These are phyloP conservation scores for Myxocyprinus asiaticus DNA, from an alignment of 2,113 vertebrate genomes.

Conservation along the genomic window DNA sequence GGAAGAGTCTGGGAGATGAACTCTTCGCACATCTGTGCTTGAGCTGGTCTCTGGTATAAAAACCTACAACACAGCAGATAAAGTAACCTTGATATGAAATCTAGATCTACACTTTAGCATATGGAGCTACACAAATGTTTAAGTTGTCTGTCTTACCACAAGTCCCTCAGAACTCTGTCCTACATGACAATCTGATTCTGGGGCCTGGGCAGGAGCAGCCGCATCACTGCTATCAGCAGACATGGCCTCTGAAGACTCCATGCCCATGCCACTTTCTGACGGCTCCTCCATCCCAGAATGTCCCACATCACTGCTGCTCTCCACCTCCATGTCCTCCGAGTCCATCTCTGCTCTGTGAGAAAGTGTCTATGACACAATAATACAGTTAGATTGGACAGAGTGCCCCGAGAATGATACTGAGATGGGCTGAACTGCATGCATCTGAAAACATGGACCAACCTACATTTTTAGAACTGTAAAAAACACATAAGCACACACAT, in stretches of 20 bases:
- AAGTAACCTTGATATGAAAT: neutral
- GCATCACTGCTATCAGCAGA: constrained; percentile 93
- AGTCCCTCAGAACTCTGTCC: constrained; percentile 90
- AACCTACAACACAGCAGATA: constrained; percentile 68
- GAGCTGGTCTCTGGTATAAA: constrained; percentile 91
- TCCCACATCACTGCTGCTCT: constrained; percentile 90
- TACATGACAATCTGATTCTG: constrained; percentile 84
- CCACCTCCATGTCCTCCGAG: constrained; percentile 88
- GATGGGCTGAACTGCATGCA: no score
- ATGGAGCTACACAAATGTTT: neutral
- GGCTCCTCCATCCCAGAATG: constrained; percentile 85
- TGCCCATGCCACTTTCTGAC: constrained; percentile 87
- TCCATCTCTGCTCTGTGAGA: constrained; percentile 69
- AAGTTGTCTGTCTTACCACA: constrained; percentile 56
- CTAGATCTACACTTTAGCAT: neutral
- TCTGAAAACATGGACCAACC: no score
- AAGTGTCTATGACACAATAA: neutral
- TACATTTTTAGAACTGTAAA: no score
- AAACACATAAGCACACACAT: no score
- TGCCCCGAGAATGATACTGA: no score
- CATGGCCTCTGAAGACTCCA: constrained; percentile 89
- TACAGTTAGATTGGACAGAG: no score
- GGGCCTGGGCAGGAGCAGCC: constrained; percentile 63
- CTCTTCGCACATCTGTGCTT: constrained; percentile 79
- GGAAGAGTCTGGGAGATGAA: constrained; percentile 93